These are phyloP conservation scores for Triplophysa siluroides DNA, from an alignment of 2,113 vertebrate species.

Conservation along the genomic window DNA sequence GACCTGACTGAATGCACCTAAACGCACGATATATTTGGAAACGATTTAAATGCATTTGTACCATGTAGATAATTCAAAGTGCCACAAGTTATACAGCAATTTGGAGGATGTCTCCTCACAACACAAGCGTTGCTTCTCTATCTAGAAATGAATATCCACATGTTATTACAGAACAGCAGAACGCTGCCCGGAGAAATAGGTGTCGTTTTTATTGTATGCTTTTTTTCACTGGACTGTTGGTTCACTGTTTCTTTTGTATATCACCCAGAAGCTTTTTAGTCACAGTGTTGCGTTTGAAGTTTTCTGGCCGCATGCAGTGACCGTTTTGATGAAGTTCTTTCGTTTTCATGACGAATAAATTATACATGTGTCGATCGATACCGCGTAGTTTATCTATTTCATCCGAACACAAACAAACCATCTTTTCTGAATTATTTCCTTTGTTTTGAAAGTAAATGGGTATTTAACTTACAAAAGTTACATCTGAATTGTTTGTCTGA, in stretches of 20 bases:
- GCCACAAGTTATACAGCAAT: constrained; percentile 27
- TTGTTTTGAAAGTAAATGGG: background rate
- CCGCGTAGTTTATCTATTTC: background rate
- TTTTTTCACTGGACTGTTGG: no score
- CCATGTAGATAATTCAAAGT: constrained; percentile 39
- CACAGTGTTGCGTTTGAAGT: background rate
- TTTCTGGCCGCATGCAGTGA: background rate
- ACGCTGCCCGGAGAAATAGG: background rate
- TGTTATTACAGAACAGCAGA: constrained; percentile 19
- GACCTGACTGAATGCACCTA: constrained; percentile 47
- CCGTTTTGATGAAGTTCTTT: background rate
- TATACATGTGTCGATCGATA: background rate
- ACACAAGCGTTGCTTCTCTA: constrained; percentile 17
- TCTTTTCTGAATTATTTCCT: background rate
- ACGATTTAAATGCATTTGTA: constrained; percentile 25
- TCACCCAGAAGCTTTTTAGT: constrained; percentile 12
- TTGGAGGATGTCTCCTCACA: constrained; percentile 27
- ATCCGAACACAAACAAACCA: background rate
- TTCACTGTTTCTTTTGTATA: background rate
- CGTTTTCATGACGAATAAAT: background rate
- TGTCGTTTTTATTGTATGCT: background rate
- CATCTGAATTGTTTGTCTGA: no score
- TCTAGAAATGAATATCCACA: constrained; percentile 43
- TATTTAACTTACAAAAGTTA: background rate
- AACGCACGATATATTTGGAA: constrained; percentile 43